Evolutionary conservation across 2,888 invertebrate genomes (phyloP).

Genomic region (Megamerina dolium): DNA sequence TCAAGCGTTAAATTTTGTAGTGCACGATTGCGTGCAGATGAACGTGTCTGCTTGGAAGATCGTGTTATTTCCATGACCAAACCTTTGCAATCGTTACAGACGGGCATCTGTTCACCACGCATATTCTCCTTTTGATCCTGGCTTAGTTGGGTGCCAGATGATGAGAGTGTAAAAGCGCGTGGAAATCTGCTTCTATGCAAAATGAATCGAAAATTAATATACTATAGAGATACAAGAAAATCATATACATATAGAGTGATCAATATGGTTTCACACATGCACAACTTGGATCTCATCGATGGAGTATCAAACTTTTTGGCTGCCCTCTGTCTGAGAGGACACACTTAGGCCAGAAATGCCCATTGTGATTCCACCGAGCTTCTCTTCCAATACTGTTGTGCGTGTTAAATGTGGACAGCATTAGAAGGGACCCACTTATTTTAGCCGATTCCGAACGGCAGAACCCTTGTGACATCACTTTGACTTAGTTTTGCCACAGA

Average conservation of each 20-base stretch:
- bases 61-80: slow-evolving; percentile 92
- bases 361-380: too few relatives aligned
- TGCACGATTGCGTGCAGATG: slow-evolving; percentile 76
- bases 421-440: too few relatives aligned
- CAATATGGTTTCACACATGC: too few relatives aligned
- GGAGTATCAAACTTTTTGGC: too few relatives aligned
- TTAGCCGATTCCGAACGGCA: too few relatives aligned
- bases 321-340: too few relatives aligned
- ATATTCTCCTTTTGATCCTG: slow-evolving; percentile 57
- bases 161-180: slow-evolving; percentile 56
- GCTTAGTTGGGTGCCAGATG: slow-evolving; percentile 48
- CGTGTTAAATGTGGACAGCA: too few relatives aligned
- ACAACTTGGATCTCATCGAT: too few relatives aligned
- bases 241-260: neutral
- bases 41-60: slow-evolving; percentile 69
- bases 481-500: too few relatives aligned
- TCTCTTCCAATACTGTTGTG: too few relatives aligned
- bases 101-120: slow-evolving; percentile 76
- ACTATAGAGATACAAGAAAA: neutral
- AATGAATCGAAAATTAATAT: neutral
- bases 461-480: too few relatives aligned
- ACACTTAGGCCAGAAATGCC: too few relatives aligned
- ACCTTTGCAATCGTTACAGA: slow-evolving; percentile 90
- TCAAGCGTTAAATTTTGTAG: slow-evolving; percentile 76
- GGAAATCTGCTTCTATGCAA: slow-evolving; percentile 56